phyloP scores from a whole-genome alignment of 1,140 invertebrate genomes.

The Solen grandis region DNA sequence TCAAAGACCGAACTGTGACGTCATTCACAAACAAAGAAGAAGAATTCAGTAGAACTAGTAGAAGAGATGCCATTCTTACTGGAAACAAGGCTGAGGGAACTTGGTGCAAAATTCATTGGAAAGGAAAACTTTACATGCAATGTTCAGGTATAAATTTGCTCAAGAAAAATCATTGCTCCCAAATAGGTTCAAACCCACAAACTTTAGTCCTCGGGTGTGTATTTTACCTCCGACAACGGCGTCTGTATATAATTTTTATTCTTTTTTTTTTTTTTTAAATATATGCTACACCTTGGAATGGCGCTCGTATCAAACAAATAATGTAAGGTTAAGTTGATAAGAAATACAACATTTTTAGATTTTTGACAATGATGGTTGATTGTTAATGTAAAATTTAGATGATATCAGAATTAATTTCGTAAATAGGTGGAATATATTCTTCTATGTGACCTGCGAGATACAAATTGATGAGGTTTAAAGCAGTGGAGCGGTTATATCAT shows the following conservation, averaged over 20 bases:
- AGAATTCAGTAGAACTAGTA: slow-evolving; percentile 58
- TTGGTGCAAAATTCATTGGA: slow-evolving; percentile 61
- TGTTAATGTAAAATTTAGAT: too few relatives aligned
- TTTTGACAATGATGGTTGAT: too few relatives aligned
- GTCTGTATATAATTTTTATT: background rate
- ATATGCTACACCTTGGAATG: too few relatives aligned
- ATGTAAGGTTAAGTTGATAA: too few relatives aligned
- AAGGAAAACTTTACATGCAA: slow-evolving; percentile 52
- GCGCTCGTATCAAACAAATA: too few relatives aligned
- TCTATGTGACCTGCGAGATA: too few relatives aligned
- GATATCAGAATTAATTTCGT: too few relatives aligned
- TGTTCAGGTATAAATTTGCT: slow-evolving; percentile 54
- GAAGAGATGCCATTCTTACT: slow-evolving; percentile 69
- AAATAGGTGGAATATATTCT: too few relatives aligned
- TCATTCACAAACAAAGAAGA: slow-evolving; percentile 71
- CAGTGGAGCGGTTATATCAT: too few relatives aligned
- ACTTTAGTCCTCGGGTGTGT: background rate
- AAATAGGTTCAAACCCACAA: background rate
- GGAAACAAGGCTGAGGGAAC: slow-evolving; percentile 66
- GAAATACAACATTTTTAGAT: too few relatives aligned
- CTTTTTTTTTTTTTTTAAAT: too few relatives aligned
- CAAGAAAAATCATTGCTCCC: background rate
- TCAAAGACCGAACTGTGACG: slow-evolving; percentile 67
- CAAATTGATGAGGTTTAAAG: too few relatives aligned
- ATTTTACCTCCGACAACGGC: background rate